Percentiles rank a stretch among this genome's conserved stretches.
Evolutionary conservation across 2,888 invertebrate species (phyloP).

Genomic region (Protodeltote pygarga): DNA sequence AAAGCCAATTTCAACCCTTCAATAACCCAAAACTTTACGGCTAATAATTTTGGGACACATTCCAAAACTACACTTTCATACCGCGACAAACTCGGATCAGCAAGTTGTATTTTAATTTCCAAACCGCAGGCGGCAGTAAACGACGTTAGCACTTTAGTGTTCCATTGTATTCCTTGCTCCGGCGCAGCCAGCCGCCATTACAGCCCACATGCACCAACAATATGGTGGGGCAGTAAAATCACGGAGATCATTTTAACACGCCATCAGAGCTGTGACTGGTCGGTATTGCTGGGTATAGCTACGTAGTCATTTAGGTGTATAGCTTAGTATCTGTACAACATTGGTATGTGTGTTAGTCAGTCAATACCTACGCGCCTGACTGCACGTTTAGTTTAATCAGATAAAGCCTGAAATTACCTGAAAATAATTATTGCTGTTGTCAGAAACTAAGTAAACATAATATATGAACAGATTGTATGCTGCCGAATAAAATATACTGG

Average conservation of each 20-base stretch:
- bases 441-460: too few relatives aligned
- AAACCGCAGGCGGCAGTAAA: constrained; percentile 84
- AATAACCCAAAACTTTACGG: constrained; percentile 20
- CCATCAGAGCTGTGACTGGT: constrained; percentile 47
- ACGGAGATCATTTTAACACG: constrained; percentile 55
- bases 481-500: too few relatives aligned
- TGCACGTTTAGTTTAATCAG: too few relatives aligned
- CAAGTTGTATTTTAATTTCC: constrained; percentile 85
- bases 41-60: constrained; percentile 9
- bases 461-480: too few relatives aligned
- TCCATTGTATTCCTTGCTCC: constrained; percentile 74
- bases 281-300: constrained; percentile 16
- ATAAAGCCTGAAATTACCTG: too few relatives aligned
- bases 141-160: constrained; percentile 80
- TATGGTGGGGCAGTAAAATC: constrained; percentile 64
- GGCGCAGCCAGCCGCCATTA: constrained; percentile 58
- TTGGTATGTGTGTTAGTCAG: too few relatives aligned
- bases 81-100: constrained; percentile 62
- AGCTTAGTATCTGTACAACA: neutral
- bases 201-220: constrained; percentile 65
- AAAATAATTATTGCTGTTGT: too few relatives aligned
- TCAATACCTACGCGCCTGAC: too few relatives aligned
- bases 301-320: neutral
- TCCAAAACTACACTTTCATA: constrained; percentile 43
- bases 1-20: too few relatives aligned